These are phyloP conservation scores for Lamproptera curius DNA, from an alignment of 2,888 invertebrate species.

Conservation along the genomic window DNA sequence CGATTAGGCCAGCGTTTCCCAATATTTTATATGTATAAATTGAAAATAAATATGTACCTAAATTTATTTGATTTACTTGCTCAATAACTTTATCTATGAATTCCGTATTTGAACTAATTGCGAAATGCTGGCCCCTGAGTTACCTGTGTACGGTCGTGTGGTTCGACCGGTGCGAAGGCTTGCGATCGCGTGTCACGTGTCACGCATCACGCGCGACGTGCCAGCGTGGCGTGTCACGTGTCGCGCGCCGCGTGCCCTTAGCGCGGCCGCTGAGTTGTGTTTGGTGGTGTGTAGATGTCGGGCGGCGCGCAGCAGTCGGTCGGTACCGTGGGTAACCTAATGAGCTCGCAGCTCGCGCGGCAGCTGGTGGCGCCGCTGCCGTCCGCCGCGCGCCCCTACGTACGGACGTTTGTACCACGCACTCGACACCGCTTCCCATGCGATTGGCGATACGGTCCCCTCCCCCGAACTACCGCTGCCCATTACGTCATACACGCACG, in stretches of 20 bases:
- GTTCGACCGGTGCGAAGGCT: no score
- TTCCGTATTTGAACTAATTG: no score
- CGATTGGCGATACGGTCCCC: conserved; percentile 59
- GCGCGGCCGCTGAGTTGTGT: conserved; percentile 13
- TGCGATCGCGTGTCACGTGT: no score
- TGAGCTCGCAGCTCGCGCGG: conserved; percentile 79
- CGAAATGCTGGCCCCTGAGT: no score
- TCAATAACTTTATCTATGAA: no score
- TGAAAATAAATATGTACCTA: no score
- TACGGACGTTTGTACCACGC: conserved; percentile 77
- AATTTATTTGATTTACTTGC: no score
- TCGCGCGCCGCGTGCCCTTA: no score
- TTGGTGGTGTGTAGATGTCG: conserved; percentile 58
- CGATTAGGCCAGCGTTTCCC: no score
- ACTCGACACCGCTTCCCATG: conserved; percentile 73
- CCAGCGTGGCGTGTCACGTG: neutral
- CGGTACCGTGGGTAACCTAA: conserved; percentile 65
- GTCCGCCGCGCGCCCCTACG: conserved; percentile 71
- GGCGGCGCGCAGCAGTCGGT: conserved; percentile 45
- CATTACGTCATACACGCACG: conserved; percentile 32
- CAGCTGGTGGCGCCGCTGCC: conserved; percentile 79
- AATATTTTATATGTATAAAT: no score
- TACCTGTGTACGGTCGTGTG: no score
- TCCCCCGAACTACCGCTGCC: conserved; percentile 14
- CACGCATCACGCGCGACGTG: no score